Evolutionary conservation across 2,888 invertebrate genomes (phyloP).

Genomic region (Eulithis testata): DNA sequence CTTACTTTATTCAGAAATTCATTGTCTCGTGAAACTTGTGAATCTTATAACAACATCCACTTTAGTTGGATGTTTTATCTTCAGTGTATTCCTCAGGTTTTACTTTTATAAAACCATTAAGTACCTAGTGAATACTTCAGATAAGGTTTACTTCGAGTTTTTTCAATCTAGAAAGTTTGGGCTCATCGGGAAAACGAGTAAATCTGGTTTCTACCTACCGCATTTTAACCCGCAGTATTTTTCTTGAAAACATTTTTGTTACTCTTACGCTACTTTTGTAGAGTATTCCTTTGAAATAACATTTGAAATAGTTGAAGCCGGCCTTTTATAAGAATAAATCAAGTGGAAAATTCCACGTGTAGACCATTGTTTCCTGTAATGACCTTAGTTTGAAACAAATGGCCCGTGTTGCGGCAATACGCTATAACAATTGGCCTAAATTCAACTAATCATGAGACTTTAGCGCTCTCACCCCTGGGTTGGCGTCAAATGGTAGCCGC

Average conservation of each 20-base stretch:
- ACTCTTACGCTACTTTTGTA: not conserved
- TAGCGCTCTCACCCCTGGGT: constrained; percentile 49
- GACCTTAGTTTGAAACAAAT: constrained; percentile 31
- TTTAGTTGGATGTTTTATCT: not conserved
- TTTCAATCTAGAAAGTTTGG: constrained; percentile 9
- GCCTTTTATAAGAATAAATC: not conserved
- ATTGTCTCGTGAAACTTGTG: constrained; percentile 25
- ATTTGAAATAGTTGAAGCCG: not conserved
- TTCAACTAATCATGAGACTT: constrained; percentile 52
- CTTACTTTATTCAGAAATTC: constrained; percentile 21
- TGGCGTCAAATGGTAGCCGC: constrained; percentile 50
- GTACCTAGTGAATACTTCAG: not conserved
- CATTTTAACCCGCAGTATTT: constrained; percentile 3
- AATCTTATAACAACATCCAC: constrained; percentile 18
- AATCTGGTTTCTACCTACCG: not conserved
- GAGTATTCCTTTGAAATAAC: no score
- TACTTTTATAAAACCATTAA: constrained; percentile 1
- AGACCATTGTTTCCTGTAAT: constrained; percentile 6
- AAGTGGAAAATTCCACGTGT: constrained; percentile 11
- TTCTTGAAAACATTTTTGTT: not conserved
- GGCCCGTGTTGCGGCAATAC: constrained; percentile 44
- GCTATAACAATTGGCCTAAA: constrained; percentile 59
- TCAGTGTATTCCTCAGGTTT: constrained; percentile 4
- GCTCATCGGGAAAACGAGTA: constrained; percentile 5
- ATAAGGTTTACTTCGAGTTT: constrained; percentile 3